A percentile compares a stretch with the other conserved stretches of the same genome.
Evolutionary conservation across 1,140 invertebrate genomes (phyloP).

Genomic region (Magallana angulata): DNA sequence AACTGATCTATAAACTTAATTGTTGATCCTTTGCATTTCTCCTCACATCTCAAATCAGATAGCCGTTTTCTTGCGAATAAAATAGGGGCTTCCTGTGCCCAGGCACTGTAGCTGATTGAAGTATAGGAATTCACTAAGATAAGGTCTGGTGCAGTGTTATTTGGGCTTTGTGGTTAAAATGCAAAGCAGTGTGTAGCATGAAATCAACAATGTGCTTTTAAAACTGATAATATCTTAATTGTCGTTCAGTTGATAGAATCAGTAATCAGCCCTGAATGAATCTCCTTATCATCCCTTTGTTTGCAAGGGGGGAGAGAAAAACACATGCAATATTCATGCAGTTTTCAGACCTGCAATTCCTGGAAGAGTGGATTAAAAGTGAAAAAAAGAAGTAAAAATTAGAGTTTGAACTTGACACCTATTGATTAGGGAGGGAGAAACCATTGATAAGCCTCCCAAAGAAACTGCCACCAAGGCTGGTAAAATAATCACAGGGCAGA

Average conservation of each 20-base stretch:
- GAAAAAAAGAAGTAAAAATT: not conserved
- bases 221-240: conserved; percentile 30
- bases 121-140: conserved; percentile 24
- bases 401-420: conserved; percentile 19
- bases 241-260: conserved; percentile 30
- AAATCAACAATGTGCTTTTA: conserved; percentile 36
- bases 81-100: not conserved
- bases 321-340: conserved; percentile 16
- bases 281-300: conserved; percentile 27
- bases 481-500: not conserved
- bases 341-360: not conserved
- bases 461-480: not conserved
- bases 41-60: not conserved
- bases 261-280: conserved; percentile 12
- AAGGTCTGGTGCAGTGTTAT: not conserved
- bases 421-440: conserved; percentile 14
- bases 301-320: not conserved
- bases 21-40: not conserved
- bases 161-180: conserved; percentile 23
- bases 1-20: not conserved
- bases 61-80: not conserved
- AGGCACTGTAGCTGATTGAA: conserved; percentile 31
- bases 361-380: not conserved
- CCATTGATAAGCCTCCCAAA: not conserved
- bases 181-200: conserved; percentile 25